These are phyloP conservation scores for Gymnocheta viridis DNA, from an alignment of 2,888 invertebrate genomes.

Conservation along the genomic window DNA sequence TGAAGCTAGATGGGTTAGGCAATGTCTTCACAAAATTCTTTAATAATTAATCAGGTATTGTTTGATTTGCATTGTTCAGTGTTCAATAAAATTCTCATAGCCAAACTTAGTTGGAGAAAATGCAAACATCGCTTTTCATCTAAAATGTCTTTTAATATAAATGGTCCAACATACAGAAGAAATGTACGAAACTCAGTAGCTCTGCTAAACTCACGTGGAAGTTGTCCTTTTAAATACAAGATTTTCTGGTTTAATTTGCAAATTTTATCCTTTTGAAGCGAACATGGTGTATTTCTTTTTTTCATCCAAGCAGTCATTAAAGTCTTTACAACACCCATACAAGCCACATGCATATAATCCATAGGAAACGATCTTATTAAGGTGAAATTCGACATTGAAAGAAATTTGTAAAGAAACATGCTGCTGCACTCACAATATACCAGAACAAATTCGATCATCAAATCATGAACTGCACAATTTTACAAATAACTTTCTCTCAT, in stretches of 20 bases:
- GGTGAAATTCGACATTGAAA: too few species aligned
- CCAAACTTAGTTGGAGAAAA: constrained; percentile 46
- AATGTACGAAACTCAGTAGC: constrained; percentile 44
- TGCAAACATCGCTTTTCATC: constrained; percentile 46
- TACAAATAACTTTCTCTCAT: too few species aligned
- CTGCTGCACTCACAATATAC: too few species aligned
- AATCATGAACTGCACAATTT: too few species aligned
- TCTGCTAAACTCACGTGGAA: constrained; percentile 44
- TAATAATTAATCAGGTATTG: constrained; percentile 34
- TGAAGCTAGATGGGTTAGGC: constrained; percentile 32
- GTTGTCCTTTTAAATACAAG: constrained; percentile 33
- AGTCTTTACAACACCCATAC: constrained; percentile 52
- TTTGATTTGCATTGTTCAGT: constrained; percentile 36
- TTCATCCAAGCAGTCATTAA: constrained; percentile 56
- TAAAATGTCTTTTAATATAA: constrained; percentile 50
- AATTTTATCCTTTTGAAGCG: background rate
- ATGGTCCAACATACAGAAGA: constrained; percentile 52
- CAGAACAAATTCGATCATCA: too few species aligned
- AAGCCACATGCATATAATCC: constrained; percentile 57
- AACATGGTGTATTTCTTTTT: constrained; percentile 42
- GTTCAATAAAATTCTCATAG: constrained; percentile 51
- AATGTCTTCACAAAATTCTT: constrained; percentile 36
- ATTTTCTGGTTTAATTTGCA: constrained; percentile 27
- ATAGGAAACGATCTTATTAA: constrained; percentile 52
- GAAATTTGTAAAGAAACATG: too few species aligned